Base-by-base conservation (phyloP, 2,797 vertebrate species). In the Diceros bicornis region DNA sequence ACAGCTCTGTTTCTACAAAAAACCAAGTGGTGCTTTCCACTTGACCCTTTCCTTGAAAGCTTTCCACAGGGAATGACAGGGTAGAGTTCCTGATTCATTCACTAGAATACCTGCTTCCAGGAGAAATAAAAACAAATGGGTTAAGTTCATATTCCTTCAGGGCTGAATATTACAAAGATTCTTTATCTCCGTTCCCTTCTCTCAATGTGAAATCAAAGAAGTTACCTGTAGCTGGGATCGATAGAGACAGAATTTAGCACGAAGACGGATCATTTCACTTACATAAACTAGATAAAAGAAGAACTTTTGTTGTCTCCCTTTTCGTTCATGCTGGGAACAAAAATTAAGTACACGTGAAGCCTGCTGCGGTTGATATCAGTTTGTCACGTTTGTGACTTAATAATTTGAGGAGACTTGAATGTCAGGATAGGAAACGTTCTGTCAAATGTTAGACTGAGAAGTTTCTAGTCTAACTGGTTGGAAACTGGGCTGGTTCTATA, bases 191-290 rank as follows among this genome's bases (percentile, higher is more conserved):
- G 86, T 77, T 68, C 50, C 32, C 55, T 72, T 93, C 62, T 93
- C 57, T 52, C 86, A 89, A 59, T 59, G 34, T 71, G 25, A 96
- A 86, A 91, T 86, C 50, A 89, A 82, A 95, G 52, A 95, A 66
- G 72, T 93, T 69, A 71, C 47, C 44, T 71, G 29, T 18, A 37
- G 23, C 34, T 41, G 47, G 18, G 20, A 78, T 89, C 17, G 83
- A 83, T 66, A 86, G 64, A 92, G n/a, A 69, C 34, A 17, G 23
- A 75, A 95, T 84, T 83, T 91, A 50, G 21, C 41, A 55, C 89
- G 78, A 91, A 74, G 69, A 85, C 61, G 21, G 18, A 62, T 66
- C n/a, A 89, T 74, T 57, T 97, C 68, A 61, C 3, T 20, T 68
- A 57, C 6, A 14, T 95, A 93, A 97, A 74, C 25, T n/a, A 66